Base-by-base conservation (phyloP, 2,888 invertebrate genomes). In the Lycophotia porphyrea region DNA sequence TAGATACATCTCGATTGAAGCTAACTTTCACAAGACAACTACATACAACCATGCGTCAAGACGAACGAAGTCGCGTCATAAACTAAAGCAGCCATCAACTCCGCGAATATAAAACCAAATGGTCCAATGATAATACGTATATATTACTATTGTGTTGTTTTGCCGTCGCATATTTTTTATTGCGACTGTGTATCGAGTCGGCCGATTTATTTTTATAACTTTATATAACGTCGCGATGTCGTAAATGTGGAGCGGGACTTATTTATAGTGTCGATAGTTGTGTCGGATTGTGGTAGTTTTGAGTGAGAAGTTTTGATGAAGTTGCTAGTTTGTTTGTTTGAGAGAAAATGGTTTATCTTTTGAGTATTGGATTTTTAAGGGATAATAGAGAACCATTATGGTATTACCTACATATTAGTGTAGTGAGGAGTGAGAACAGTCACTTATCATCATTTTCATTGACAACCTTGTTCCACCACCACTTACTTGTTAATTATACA, bases 41-140 rank as follows among this genome's bases (percentile, higher is more conserved):
- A 55, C 42, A 63, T 49, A n/a, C n/a, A 11, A 42, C n/a, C 42
- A 74, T 78, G 78, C 85, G 60, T 74, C 81, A 82, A 71, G 78
- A 73, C 76, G 76, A 74, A 78, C 76, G 68, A 78, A 84, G 77
- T 78, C 78, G 65, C 49, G 76, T 86, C 84, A 84, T 87, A 87
- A 87, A 87, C 65, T 76, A 80, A 72, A 76, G 85, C 87, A 76
- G 85, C 88, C 91, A 92, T 93, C 90, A 93, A 90, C 88, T 90
- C 88, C 85, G 88, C 87, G 84, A 89, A 91, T 90, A 92, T 95
- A 95, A 95, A 95, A 94, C 86, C 91, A 93, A 95, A 95, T 94
- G 94, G 89, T 78, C 91, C 95, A 93, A 93, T 93, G 88, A 93
- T 94, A 95, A 94, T 93, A 89, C 89, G 90, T 86, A 90, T 90